A percentile compares a stretch with the other conserved stretches of the same genome.
Conservation (phyloP, 2,888 invertebrate species). For the Aromia moschata region DNA sequence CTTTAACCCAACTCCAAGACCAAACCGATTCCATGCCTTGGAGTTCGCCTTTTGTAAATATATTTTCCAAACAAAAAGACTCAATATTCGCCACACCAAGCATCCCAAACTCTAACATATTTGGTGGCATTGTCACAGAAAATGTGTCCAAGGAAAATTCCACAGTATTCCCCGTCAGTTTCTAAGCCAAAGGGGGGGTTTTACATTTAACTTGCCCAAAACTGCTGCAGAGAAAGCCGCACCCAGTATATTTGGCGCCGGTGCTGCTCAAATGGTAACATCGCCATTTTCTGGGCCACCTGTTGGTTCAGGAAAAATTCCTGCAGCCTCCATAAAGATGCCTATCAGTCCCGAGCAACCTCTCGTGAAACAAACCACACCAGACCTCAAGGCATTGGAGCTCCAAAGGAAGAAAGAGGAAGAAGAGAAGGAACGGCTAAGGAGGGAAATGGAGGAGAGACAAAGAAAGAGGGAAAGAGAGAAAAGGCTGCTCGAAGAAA, state of each 20-base stretch:
- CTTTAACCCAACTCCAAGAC: not conserved
- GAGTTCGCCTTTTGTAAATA: not conserved
- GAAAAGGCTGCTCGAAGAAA: conserved; percentile 32
- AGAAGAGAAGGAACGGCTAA: conserved; percentile 36
- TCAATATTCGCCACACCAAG: not conserved
- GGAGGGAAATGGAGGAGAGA: conserved; percentile 36
- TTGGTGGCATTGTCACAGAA: not conserved
- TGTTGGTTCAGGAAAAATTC: not conserved
- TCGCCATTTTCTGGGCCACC: not conserved
- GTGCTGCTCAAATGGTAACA: not conserved
- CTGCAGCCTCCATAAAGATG: not conserved
- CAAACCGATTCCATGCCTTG: conserved; percentile 2
- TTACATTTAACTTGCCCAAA: conserved; percentile 39
- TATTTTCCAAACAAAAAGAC: conserved; percentile 6
- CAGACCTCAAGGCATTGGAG: conserved; percentile 34
- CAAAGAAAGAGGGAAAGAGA: conserved; percentile 33
- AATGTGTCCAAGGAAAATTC: not conserved
- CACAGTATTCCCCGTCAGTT: not conserved
- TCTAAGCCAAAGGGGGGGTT: conserved; percentile 36
- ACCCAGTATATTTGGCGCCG: not conserved
- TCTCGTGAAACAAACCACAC: not conserved
- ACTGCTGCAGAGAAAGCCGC: conserved; percentile 21
- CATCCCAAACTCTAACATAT: conserved; percentile 11
- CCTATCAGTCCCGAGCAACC: not conserved
- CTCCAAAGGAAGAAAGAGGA: conserved; percentile 39